phyloP scores from a whole-genome alignment of 2,888 invertebrate genomes.

The Cylloceria caligata region DNA sequence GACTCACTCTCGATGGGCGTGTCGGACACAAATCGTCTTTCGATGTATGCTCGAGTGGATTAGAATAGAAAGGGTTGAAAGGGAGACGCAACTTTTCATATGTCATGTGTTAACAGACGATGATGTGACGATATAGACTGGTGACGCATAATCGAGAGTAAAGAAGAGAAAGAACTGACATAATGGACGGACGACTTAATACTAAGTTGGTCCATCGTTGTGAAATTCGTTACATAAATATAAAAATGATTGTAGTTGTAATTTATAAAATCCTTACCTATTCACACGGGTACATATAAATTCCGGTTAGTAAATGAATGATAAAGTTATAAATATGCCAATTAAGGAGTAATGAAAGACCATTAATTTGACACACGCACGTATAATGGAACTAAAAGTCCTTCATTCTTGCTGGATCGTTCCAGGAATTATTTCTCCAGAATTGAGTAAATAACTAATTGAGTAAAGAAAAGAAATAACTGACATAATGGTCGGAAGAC shows the following conservation, averaged over 20 bases:
- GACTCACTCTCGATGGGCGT: slow-evolving; percentile 73
- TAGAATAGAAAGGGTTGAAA: slow-evolving; percentile 73
- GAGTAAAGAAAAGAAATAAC: too few species aligned
- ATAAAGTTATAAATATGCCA: too few species aligned
- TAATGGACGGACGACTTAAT: not conserved
- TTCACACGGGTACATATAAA: too few species aligned
- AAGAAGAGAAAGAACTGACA: slow-evolving; percentile 23
- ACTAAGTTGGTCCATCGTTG: too few species aligned
- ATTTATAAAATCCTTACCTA: too few species aligned
- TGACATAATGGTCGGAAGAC: too few species aligned
- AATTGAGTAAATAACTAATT: not conserved
- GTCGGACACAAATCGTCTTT: slow-evolving; percentile 76
- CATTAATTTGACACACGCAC: not conserved
- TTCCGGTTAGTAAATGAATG: too few species aligned
- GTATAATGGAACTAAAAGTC: too few species aligned
- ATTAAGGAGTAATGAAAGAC: not conserved
- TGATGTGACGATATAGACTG: slow-evolving; percentile 24
- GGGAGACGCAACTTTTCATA: slow-evolving; percentile 46
- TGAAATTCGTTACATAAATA: too few species aligned
- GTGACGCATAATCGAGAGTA: slow-evolving; percentile 5
- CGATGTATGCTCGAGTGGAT: slow-evolving; percentile 78
- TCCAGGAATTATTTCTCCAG: not conserved
- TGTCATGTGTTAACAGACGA: slow-evolving; percentile 38
- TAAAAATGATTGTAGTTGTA: too few species aligned
- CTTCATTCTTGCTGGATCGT: not conserved